Evolutionary conservation across 2,888 invertebrate species (phyloP).

Genomic region (Xestia c-nigrum): DNA sequence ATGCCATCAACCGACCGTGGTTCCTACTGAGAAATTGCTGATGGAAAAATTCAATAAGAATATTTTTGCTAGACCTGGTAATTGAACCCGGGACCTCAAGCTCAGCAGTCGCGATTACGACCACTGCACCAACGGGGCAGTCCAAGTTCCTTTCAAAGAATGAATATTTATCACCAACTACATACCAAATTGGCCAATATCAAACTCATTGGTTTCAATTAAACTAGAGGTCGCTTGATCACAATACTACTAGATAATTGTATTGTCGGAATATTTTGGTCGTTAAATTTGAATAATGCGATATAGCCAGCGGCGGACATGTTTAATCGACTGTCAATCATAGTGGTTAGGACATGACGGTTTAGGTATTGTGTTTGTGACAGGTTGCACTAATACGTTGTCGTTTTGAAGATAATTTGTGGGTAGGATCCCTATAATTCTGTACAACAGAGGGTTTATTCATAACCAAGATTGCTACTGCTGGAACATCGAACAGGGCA

Average conservation of each 20-base stretch:
- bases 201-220: slow-evolving; percentile 65
- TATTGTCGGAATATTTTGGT: slow-evolving; percentile 51
- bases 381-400: slow-evolving; percentile 10
- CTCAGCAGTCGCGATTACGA: too few species aligned
- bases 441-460: neutral
- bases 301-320: slow-evolving; percentile 40
- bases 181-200: slow-evolving; percentile 53
- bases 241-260: slow-evolving; percentile 44
- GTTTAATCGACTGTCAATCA: slow-evolving; percentile 48
- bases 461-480: too few species aligned
- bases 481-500: too few species aligned
- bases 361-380: slow-evolving; percentile 22
- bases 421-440: slow-evolving; percentile 9
- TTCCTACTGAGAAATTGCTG: too few species aligned
- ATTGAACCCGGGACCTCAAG: too few species aligned
- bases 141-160: neutral
- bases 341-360: slow-evolving; percentile 25
- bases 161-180: slow-evolving; percentile 21
- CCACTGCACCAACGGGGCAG: too few species aligned
- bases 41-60: too few species aligned
- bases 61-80: too few species aligned
- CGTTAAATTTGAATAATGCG: slow-evolving; percentile 46
- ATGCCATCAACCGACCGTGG: too few species aligned
- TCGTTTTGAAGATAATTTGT: slow-evolving; percentile 22
- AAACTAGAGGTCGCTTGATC: slow-evolving; percentile 56